phyloP scores from a whole-genome alignment of 2,797 vertebrate species.

The Gymnoscopelus braueri region DNA sequence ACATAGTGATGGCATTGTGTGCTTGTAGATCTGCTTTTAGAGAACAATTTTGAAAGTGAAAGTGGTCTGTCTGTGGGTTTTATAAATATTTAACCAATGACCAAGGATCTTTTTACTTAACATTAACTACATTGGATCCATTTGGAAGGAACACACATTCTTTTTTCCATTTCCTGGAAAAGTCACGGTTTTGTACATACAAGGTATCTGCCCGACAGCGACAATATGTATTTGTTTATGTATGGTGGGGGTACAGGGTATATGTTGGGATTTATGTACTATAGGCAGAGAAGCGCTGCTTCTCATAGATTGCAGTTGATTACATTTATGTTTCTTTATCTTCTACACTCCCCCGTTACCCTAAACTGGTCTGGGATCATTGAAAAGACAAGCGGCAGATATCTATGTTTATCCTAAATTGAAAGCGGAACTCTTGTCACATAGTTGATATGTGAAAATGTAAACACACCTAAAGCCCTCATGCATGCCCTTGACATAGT shows the following conservation, averaged over 20 bases:
- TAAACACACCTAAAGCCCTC: slow-evolving; percentile 57
- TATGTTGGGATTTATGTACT: neutral
- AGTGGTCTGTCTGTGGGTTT: too few species aligned
- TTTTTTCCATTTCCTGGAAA: too few species aligned
- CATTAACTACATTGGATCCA: too few species aligned
- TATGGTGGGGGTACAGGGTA: slow-evolving; percentile 8
- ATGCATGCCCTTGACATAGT: slow-evolving; percentile 65
- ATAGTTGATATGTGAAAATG: slow-evolving; percentile 59
- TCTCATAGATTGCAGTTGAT: slow-evolving; percentile 16
- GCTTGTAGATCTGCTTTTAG: too few species aligned
- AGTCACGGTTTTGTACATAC: too few species aligned
- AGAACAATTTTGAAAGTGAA: too few species aligned
- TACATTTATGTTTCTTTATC: slow-evolving; percentile 15
- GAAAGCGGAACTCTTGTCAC: slow-evolving; percentile 32
- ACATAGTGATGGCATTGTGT: too few species aligned
- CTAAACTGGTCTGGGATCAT: slow-evolving; percentile 17
- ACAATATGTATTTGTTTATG: neutral
- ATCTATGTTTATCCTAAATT: slow-evolving; percentile 34
- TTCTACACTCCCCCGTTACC: neutral
- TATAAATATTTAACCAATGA: too few species aligned
- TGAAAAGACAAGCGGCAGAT: slow-evolving; percentile 19
- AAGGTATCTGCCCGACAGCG: too few species aligned
- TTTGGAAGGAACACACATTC: neutral
- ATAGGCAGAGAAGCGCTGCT: neutral
- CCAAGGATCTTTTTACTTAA: too few species aligned